Conservation (phyloP, 2,797 vertebrate species). For the Lepus townsendii region DNA sequence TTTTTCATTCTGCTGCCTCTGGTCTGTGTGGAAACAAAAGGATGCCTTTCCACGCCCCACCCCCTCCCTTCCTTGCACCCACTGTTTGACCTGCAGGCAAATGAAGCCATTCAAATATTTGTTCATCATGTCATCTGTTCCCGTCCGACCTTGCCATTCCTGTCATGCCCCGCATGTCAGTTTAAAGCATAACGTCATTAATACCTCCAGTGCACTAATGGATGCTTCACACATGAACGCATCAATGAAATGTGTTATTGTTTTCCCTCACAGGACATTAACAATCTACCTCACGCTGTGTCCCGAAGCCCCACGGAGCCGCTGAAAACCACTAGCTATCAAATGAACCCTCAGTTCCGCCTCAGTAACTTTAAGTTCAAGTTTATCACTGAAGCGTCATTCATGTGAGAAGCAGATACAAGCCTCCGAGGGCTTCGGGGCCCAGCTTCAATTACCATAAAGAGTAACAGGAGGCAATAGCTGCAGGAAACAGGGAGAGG, state of each 20-base stretch:
- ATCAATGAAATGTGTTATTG: slow-evolving; percentile 93
- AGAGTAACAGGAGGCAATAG: slow-evolving; percentile 87
- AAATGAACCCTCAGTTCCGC: slow-evolving; percentile 91
- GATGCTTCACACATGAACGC: slow-evolving; percentile 91
- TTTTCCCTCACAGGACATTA: slow-evolving; percentile 92
- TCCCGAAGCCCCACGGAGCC: slow-evolving; percentile 87
- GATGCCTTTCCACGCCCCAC: slow-evolving; percentile 81
- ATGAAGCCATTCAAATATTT: slow-evolving; percentile 92
- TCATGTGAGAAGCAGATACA: slow-evolving; percentile 90
- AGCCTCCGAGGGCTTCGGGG: slow-evolving; percentile 88
- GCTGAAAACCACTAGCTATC: slow-evolving; percentile 91
- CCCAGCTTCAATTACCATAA: slow-evolving; percentile 90
- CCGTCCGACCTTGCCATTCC: slow-evolving; percentile 91
- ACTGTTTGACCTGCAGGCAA: slow-evolving; percentile 89
- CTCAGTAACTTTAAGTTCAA: slow-evolving; percentile 92
- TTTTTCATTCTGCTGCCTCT: slow-evolving; percentile 73
- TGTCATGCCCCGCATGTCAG: slow-evolving; percentile 91
- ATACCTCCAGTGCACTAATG: slow-evolving; percentile 91
- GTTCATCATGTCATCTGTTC: slow-evolving; percentile 91
- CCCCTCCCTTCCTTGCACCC: slow-evolving; percentile 79
- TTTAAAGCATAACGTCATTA: slow-evolving; percentile 92
- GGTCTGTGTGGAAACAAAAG: slow-evolving; percentile 70
- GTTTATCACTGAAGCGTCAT: slow-evolving; percentile 91
- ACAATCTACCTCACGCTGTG: slow-evolving; percentile 89
- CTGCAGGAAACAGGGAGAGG: slow-evolving; percentile 60